phyloP scores from a whole-genome alignment of 2,888 invertebrate genomes.

The Sinodicranocentrus sp. region DNA sequence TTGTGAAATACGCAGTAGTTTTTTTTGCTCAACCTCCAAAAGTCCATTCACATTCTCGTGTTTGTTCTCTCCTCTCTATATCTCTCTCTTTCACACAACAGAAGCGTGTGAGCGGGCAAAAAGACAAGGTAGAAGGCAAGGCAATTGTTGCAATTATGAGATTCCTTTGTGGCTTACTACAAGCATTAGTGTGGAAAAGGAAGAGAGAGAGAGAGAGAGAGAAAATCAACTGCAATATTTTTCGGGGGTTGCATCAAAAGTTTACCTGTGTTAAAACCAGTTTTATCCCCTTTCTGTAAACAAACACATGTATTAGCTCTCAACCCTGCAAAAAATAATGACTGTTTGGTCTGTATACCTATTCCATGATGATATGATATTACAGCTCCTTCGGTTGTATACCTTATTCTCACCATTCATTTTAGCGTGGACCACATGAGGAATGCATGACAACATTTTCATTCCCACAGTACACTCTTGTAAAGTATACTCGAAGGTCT shows the following conservation, averaged over 20 bases:
- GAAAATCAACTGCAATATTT: not conserved
- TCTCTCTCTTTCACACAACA: constrained; percentile 43
- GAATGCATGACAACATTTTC: too few species aligned
- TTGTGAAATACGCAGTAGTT: constrained; percentile 65
- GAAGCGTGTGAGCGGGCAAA: constrained; percentile 56
- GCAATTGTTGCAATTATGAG: constrained; percentile 63
- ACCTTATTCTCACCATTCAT: not conserved
- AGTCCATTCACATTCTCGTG: constrained; percentile 67
- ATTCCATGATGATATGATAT: too few species aligned
- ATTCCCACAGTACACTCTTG: too few species aligned
- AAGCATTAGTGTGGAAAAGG: too few species aligned
- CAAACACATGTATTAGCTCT: too few species aligned
- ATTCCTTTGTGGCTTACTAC: constrained; percentile 61
- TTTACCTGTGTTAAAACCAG: not conserved
- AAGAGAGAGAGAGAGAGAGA: too few species aligned
- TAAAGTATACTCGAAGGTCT: too few species aligned
- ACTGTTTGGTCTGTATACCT: not conserved
- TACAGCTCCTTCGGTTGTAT: not conserved
- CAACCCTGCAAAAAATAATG: not conserved
- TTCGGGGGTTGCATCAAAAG: constrained; percentile 2
- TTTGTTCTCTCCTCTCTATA: constrained; percentile 35
- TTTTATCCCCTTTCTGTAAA: constrained; percentile 1
- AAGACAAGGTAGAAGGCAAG: constrained; percentile 53
- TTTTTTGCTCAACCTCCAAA: constrained; percentile 69
- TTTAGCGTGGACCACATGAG: too few species aligned